Base-by-base conservation (phyloP, 2,888 invertebrate genomes). In the Brachynemurus nebulosus region DNA sequence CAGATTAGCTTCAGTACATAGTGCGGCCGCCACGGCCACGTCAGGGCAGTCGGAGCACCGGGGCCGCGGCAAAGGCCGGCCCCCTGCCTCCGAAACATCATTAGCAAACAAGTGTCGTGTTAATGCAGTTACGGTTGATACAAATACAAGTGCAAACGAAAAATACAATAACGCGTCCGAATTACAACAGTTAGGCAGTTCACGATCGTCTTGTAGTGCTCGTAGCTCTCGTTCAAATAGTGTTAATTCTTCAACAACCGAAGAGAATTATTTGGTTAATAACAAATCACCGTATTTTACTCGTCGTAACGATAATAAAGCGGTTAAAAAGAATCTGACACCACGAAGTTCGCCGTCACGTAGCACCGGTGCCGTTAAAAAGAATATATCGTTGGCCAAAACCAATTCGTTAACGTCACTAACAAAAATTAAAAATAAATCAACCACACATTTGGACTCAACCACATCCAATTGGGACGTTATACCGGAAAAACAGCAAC, bases 381-480 rank as follows among this genome's bases (percentile, higher is more conserved):
- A 42, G 21, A 42, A 18, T 23, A 20, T 16, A 9, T 16, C 5
- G 19, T 12, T 25, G 4, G 17, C 18, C 14, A 34, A 34, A 21
- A 35, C 37, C 11, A 40, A 40, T 21, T 40, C 40, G 16, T 25
- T 27, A 25, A 12, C 42, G 16, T 16, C 40, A 17, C 16, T 27
- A 27, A 27, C 40, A 40, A 25, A 23, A 25, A 27, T 30, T 2
- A 23, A 27, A 40, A 40, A 17, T 27, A 27, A 25, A 40, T 25
- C 40, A 23, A 23, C 17, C 4, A 17, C 40, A 19, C 42, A 42
- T 41, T 45, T 45, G 14, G 47, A 45, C 42, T 43, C 42, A 36
- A 36, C 44, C 21, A 45, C 48, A 34, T 41, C 39, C 16, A 30
- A 40, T 47, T 41, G 50, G 49, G 40, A 48, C 41, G 37, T 42